These are phyloP conservation scores for Climacteris rufus DNA, from an alignment of 2,113 vertebrate species.

Conservation along the genomic window DNA sequence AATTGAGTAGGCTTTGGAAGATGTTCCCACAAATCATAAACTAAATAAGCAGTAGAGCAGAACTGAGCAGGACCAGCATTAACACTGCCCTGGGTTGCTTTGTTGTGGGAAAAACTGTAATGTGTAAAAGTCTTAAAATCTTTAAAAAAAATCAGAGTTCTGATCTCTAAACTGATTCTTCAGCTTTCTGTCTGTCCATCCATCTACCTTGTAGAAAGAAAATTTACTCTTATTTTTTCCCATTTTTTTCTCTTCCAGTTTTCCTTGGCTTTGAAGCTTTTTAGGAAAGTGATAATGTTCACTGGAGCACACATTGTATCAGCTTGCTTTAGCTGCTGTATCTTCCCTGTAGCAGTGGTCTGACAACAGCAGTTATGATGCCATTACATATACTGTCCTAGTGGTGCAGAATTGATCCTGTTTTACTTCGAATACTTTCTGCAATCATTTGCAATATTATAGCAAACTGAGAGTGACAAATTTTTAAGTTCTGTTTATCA, in stretches of 20 bases:
- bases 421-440: not conserved
- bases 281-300: not conserved
- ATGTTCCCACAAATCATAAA: not conserved
- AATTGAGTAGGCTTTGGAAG: not conserved
- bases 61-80: not conserved
- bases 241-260: not conserved
- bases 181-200: not conserved
- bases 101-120: not conserved
- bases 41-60: not conserved
- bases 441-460: not conserved
- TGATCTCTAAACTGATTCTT: not conserved
- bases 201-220: not conserved
- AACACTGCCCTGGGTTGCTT: not conserved
- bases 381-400: not conserved
- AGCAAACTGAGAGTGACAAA: not conserved
- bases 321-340: not conserved
- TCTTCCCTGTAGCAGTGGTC: not conserved
- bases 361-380: not conserved
- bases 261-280: not conserved
- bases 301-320: not conserved
- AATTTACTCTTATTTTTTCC: not conserved
- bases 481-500: not conserved
- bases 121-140: not conserved
- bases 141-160: fast-evolving
- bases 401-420: not conserved